These are phyloP conservation scores for Cottus gobio DNA, from an alignment of 2,113 vertebrate genomes.

Conservation along the genomic window DNA sequence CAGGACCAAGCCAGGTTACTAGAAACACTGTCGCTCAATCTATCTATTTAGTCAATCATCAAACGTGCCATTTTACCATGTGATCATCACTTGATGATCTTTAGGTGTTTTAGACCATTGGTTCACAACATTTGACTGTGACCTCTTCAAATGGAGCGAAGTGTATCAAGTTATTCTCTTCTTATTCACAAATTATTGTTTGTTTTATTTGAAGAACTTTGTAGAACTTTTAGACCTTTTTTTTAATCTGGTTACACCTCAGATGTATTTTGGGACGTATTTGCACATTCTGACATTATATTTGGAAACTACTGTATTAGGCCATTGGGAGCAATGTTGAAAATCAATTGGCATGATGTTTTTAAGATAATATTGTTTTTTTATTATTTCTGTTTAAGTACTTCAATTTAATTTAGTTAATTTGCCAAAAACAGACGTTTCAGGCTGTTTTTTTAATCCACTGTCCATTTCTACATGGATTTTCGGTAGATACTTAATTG, in stretches of 20 bases:
- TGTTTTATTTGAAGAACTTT: not conserved
- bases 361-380: not conserved
- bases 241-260: not conserved
- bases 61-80: not conserved
- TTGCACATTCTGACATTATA: not conserved
- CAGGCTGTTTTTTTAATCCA: not conserved
- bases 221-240: not conserved
- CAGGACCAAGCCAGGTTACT: slow-evolving; percentile 6
- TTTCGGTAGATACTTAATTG: not conserved
- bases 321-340: not conserved
- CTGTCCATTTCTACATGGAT: not conserved
- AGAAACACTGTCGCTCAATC: not conserved
- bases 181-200: not conserved
- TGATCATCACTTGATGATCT: not conserved
- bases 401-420: not conserved
- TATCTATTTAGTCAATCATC: not conserved
- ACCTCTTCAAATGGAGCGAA: not conserved
- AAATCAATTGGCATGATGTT: not conserved
- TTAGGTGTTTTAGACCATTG: not conserved
- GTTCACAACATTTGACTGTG: not conserved
- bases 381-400: not conserved
- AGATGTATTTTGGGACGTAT: not conserved
- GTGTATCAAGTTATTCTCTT: not conserved
- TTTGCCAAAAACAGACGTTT: not conserved
- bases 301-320: not conserved